Evolutionary conservation across 2,797 vertebrate species (phyloP).

Genomic region (Vultur gryphus): DNA sequence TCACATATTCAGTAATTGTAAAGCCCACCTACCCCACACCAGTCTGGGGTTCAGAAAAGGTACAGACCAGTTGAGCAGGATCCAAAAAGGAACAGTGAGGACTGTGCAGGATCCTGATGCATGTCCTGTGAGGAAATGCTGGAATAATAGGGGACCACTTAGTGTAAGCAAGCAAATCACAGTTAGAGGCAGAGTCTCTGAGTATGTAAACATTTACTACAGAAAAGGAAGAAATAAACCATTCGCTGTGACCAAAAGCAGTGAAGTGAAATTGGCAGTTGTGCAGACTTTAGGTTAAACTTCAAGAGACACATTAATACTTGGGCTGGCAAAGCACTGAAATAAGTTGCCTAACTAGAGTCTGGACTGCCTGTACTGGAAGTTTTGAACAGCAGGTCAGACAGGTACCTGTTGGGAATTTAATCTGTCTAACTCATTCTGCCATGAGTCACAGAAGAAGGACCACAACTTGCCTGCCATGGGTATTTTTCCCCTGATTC

Average conservation of each 20-base stretch:
- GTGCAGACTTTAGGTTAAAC: neutral
- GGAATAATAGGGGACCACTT: neutral
- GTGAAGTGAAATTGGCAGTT: neutral
- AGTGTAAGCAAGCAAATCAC: neutral
- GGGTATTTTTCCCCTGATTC: neutral
- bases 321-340: neutral
- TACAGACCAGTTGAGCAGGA: neutral
- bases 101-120: neutral
- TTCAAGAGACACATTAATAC: neutral
- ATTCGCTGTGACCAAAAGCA: neutral
- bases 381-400: neutral
- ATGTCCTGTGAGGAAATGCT: neutral
- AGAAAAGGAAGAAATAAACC: neutral
- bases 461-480: neutral
- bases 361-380: neutral
- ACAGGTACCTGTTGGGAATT: neutral
- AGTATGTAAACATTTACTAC: neutral
- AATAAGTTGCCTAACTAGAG: neutral
- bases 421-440: neutral
- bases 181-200: neutral
- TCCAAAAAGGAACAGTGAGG: neutral
- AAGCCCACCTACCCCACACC: neutral
- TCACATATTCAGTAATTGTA: neutral
- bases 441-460: neutral
- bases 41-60: neutral